Evolutionary conservation across 2,113 vertebrate genomes (phyloP).

Genomic region (Emydura subglobosa): DNA sequence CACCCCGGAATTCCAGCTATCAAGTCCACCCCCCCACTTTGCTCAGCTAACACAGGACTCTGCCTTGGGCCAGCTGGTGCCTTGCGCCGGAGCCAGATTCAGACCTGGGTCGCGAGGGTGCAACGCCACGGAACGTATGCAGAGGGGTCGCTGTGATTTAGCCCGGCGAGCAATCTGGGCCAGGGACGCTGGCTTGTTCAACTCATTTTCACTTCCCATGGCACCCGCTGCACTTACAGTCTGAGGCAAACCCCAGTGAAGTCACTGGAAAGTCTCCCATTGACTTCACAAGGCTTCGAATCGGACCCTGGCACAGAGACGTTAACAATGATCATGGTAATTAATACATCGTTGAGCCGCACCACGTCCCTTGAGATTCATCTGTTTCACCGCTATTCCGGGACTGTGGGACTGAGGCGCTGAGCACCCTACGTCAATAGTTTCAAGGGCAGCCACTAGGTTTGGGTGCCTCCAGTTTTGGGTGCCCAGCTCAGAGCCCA

Average conservation of each 20-base stretch:
- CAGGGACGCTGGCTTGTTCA: background rate
- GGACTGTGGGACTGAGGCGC: fast-evolving
- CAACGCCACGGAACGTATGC: background rate
- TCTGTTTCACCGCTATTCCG: background rate
- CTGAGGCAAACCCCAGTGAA: background rate
- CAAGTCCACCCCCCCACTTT: background rate
- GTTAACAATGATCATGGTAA: background rate
- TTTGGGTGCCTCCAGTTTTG: fast-evolving
- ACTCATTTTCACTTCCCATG: background rate
- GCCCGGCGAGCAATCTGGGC: background rate
- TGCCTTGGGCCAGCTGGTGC: background rate
- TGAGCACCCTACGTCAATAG: fast-evolving
- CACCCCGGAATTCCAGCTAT: background rate
- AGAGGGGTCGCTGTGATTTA: background rate
- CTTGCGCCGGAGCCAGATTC: background rate
- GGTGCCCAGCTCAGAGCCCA: fast-evolving
- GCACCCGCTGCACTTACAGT: background rate
- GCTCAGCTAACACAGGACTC: background rate
- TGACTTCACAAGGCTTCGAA: background rate
- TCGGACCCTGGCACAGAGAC: background rate
- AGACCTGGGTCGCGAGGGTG: background rate
- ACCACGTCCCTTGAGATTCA: background rate
- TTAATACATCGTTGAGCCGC: background rate
- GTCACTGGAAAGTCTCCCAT: background rate
- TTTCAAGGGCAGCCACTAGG: fast-evolving